phyloP scores from a whole-genome alignment of 2,888 invertebrate genomes.

The Cantharis flavilabris region DNA sequence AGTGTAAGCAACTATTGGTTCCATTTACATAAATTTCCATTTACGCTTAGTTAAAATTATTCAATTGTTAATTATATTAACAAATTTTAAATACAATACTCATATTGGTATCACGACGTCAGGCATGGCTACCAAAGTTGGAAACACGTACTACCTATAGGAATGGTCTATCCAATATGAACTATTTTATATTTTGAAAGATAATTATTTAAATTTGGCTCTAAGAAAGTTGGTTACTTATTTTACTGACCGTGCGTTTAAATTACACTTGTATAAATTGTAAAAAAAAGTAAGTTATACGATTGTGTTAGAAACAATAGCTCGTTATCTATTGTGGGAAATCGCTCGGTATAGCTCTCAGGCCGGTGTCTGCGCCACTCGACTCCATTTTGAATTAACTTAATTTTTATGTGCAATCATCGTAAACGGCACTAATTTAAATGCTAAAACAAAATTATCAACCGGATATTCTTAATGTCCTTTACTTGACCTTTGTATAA shows the following conservation, averaged over 20 bases:
- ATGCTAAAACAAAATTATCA: slow-evolving; percentile 14
- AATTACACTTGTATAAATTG: slow-evolving; percentile 35
- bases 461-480: slow-evolving; percentile 5
- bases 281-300: slow-evolving; percentile 31
- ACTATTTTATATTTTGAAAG: background rate
- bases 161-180: background rate
- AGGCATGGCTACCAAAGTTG: background rate
- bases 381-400: slow-evolving; percentile 22
- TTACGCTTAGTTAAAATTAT: background rate
- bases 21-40: background rate
- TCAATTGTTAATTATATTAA: background rate
- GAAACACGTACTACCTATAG: background rate
- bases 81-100: background rate
- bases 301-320: slow-evolving; percentile 40
- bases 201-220: slow-evolving; percentile 30
- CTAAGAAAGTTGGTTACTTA: slow-evolving; percentile 23
- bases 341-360: slow-evolving; percentile 31
- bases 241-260: slow-evolving; percentile 34
- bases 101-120: background rate
- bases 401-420: slow-evolving; percentile 23
- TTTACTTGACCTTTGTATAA: slow-evolving; percentile 1
- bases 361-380: slow-evolving; percentile 27
- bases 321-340: slow-evolving; percentile 42
- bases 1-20: background rate
- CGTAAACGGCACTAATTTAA: slow-evolving; percentile 16